These are phyloP conservation scores for Periophthalmodon schlosseri DNA, from an alignment of 2,113 vertebrate species.

Conservation along the genomic window DNA sequence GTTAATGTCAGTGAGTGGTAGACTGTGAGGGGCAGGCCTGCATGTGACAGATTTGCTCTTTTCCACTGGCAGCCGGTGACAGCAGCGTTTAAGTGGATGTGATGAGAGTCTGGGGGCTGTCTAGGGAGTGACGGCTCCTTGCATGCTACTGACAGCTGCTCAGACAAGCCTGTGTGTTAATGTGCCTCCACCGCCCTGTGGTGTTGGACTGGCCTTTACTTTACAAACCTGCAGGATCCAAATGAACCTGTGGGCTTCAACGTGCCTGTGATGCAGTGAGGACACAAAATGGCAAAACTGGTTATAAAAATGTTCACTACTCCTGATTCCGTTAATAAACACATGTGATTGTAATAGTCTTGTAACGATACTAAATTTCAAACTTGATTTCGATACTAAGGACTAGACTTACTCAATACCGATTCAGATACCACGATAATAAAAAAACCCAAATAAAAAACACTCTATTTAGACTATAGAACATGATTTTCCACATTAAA, in stretches of 20 bases:
- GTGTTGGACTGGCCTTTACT: neutral
- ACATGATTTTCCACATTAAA: too few relatives aligned
- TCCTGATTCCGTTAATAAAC: too few relatives aligned
- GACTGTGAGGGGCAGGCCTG: slow-evolving; percentile 13
- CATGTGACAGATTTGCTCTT: slow-evolving; percentile 31
- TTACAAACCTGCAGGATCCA: neutral
- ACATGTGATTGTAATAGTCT: too few relatives aligned
- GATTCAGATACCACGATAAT: too few relatives aligned
- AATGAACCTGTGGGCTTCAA: neutral
- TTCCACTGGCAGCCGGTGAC: slow-evolving; percentile 23
- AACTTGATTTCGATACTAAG: too few relatives aligned
- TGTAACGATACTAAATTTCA: too few relatives aligned
- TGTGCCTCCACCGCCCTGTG: neutral
- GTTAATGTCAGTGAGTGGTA: neutral
- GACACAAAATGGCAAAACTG: neutral
- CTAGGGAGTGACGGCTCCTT: slow-evolving; percentile 17
- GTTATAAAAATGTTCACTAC: too few relatives aligned
- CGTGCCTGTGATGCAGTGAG: neutral
- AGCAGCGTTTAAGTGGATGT: slow-evolving; percentile 14
- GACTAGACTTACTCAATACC: too few relatives aligned
- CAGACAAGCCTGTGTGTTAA: slow-evolving; percentile 8
- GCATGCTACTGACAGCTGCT: slow-evolving; percentile 24
- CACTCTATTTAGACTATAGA: too few relatives aligned
- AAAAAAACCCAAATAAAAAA: too few relatives aligned
- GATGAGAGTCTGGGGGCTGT: slow-evolving; percentile 5